phyloP scores from a whole-genome alignment of 92 coral and sea anemone species.

The Epizoanthus illoricatus region DNA sequence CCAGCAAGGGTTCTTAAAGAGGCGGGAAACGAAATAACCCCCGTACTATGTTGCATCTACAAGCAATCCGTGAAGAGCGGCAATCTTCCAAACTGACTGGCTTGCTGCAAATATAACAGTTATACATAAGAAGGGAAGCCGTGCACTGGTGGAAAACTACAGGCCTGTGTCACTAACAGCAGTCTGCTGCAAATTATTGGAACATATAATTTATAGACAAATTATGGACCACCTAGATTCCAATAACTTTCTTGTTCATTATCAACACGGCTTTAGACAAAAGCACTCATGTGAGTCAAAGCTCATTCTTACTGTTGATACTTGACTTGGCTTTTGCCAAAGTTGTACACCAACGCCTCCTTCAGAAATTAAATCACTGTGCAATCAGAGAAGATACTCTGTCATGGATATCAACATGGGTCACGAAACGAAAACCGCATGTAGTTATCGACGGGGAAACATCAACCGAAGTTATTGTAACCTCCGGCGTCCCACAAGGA shows the following conservation, averaged over 20 bases:
- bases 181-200: slow-evolving; percentile 9
- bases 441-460: too few relatives aligned
- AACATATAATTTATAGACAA: neutral
- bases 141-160: neutral
- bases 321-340: too few relatives aligned
- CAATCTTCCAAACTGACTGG: neutral
- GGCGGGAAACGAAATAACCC: neutral
- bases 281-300: slow-evolving; percentile 4
- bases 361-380: too few relatives aligned
- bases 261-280: slow-evolving; percentile 9
- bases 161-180: slow-evolving; percentile 20
- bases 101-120: neutral
- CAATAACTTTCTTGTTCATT: neutral
- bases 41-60: neutral
- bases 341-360: too few relatives aligned
- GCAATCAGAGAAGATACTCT: too few relatives aligned
- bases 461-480: too few relatives aligned
- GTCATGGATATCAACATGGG: too few relatives aligned
- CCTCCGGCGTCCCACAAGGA: neutral
- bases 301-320: slow-evolving; percentile 21
- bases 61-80: neutral
- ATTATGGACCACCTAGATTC: neutral
- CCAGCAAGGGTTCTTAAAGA: neutral
- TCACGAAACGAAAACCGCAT: too few relatives aligned
- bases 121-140: neutral